Evolutionary conservation across 2,888 invertebrate species (phyloP).

Genomic region (Apomyelois bistriatella): DNA sequence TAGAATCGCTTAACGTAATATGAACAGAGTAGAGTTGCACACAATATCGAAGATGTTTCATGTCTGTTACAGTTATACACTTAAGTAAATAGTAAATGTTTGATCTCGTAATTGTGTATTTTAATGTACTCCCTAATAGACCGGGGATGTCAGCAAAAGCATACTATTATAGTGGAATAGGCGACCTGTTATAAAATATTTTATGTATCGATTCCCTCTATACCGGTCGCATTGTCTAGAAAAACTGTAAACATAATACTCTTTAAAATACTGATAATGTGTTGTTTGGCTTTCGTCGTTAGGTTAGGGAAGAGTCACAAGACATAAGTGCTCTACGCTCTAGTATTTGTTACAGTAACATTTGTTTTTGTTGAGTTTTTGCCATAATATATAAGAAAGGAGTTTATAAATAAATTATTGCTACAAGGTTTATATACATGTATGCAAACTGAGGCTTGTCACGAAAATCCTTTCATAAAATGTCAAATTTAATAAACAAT

Average conservation of each 20-base stretch:
- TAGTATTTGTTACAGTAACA: slow-evolving; percentile 53
- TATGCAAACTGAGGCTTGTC: slow-evolving; percentile 77
- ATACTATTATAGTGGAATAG: slow-evolving; percentile 20
- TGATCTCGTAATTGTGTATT: slow-evolving; percentile 67
- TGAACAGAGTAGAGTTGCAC: slow-evolving; percentile 66
- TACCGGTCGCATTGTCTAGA: slow-evolving; percentile 26
- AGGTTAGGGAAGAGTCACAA: slow-evolving; percentile 66
- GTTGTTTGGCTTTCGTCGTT: slow-evolving; percentile 76
- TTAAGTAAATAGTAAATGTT: slow-evolving; percentile 58
- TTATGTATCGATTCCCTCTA: slow-evolving; percentile 21
- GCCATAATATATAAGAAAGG: slow-evolving; percentile 69
- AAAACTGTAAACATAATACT: slow-evolving; percentile 39
- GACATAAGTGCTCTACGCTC: slow-evolving; percentile 43
- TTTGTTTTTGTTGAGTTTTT: slow-evolving; percentile 78
- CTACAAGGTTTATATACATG: slow-evolving; percentile 70
- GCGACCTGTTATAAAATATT: slow-evolving; percentile 13
- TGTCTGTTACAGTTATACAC: slow-evolving; percentile 62
- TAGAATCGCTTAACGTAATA: slow-evolving; percentile 62
- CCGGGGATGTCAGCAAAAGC: slow-evolving; percentile 18
- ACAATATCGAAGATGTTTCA: slow-evolving; percentile 50
- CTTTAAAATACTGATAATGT: slow-evolving; percentile 48
- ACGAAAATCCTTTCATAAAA: slow-evolving; percentile 75
- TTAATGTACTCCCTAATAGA: slow-evolving; percentile 53
- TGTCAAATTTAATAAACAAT: slow-evolving; percentile 78
- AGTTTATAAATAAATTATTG: slow-evolving; percentile 70